Evolutionary conservation across 1,140 invertebrate genomes (phyloP).

Genomic region (Drosophila ananassae): DNA sequence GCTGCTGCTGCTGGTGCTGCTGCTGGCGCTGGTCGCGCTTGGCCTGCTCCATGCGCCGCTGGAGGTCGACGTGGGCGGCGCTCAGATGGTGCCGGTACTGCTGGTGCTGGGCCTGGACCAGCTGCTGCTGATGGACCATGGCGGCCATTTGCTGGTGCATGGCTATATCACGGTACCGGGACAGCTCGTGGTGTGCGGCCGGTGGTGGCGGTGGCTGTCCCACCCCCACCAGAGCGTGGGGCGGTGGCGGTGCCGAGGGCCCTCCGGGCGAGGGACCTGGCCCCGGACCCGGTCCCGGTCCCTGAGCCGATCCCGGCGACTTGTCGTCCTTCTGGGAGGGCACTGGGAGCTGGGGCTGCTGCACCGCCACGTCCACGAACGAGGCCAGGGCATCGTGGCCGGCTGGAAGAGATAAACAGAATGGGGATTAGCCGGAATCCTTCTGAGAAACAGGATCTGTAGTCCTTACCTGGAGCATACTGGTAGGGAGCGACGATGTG

Average conservation of each 20-base stretch:
- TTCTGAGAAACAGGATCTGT: background rate
- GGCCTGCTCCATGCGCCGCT: constrained; percentile 65
- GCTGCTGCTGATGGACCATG: constrained; percentile 53
- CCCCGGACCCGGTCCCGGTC: background rate
- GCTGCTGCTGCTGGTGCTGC: constrained; percentile 41
- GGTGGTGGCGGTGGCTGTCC: constrained; percentile 51
- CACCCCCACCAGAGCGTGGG: constrained; percentile 51
- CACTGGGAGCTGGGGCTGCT: constrained; percentile 92
- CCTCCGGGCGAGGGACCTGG: background rate
- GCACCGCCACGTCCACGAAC: constrained; percentile 93
- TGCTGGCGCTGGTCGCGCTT: constrained; percentile 68
- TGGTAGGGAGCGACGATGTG: constrained; percentile 84
- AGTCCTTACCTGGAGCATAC: constrained; percentile 84
- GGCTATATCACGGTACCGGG: constrained; percentile 66
- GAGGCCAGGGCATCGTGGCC: constrained; percentile 93
- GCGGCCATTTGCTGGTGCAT: constrained; percentile 84
- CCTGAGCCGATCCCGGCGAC: constrained; percentile 10
- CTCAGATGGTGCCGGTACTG: constrained; percentile 70
- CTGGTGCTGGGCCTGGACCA: constrained; percentile 60
- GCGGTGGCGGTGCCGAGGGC: constrained; percentile 42
- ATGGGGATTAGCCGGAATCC: background rate
- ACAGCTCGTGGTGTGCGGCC: constrained; percentile 65
- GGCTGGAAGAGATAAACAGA: constrained; percentile 62
- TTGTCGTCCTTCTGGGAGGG: constrained; percentile 84
- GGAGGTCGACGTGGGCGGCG: constrained; percentile 53